Base-by-base conservation (phyloP, 2,797 vertebrate species). In the Ptychobarbus kaznakovi region DNA sequence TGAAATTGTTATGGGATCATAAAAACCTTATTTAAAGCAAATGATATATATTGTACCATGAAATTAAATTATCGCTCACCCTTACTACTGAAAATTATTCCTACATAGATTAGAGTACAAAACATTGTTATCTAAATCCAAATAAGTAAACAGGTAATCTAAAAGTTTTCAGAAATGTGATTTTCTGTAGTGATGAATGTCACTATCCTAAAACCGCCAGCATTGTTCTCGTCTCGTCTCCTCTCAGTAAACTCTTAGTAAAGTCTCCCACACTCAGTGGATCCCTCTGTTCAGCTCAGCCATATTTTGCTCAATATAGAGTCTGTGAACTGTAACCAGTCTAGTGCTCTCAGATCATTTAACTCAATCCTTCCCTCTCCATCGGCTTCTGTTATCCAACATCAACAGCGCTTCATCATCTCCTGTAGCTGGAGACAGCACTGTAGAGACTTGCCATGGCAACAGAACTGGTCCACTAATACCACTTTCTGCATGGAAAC, bases 371-470 rank as follows among this genome's bases (percentile, higher is more conserved):
- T 73, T 85, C 80, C 83, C 42, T 84, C 74, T 76, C 83, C 84
- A 74, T 86, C 86, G 81, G 63, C 84, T 77, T 72, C 65, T 63
- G 35, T 86, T 80, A 85, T 83, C 86, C 86, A 86, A 83, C 70
- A 73, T 79, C 75, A 86, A 86, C 83, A 89, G 44, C 10, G 12
- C 40, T 44, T 56, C 16, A 68, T 56, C 35, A 18, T 87, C 85
- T 28, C 69, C 75, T 35, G 56, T 35, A 42, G 61, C 42, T 79
- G 40, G 38, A 72, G 51, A 63, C 7, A 1, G 18, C 82, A 69
- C 85, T 53, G 73, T 80, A 76, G 61, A 68, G 69, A 58, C 69
- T 65, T 44, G 15, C 32, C 35, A 70, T 16, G 25, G 42, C 86
- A 80, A 77, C 56, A 66, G 49, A 79, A 80, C 35, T 63, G 75